Conservation (phyloP, 2,888 invertebrate genomes). For the Nipponacmea schrenckii region DNA sequence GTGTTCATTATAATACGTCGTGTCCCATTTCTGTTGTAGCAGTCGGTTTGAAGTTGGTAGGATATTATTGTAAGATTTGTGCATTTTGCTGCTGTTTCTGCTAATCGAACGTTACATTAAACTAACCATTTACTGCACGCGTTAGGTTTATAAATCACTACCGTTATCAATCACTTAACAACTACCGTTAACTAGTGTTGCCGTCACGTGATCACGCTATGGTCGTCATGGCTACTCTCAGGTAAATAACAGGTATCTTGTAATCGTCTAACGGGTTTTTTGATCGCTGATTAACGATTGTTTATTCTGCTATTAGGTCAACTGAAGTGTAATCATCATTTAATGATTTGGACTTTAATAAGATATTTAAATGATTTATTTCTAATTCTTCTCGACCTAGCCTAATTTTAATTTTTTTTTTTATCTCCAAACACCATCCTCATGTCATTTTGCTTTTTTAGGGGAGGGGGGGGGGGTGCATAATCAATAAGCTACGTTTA, state of each 20-base stretch:
- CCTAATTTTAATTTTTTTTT: too few species aligned
- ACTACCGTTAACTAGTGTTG: slow-evolving; percentile 23
- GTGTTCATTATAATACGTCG: slow-evolving; percentile 66
- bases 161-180: slow-evolving; percentile 14
- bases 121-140: slow-evolving; percentile 13
- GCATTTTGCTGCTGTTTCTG: slow-evolving; percentile 50
- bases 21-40: slow-evolving; percentile 66
- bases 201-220: slow-evolving; percentile 48
- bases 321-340: too few species aligned
- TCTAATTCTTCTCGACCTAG: too few species aligned
- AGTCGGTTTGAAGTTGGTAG: slow-evolving; percentile 65
- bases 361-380: too few species aligned
- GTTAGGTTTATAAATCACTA: slow-evolving; percentile 11
- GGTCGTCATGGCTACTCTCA: slow-evolving; percentile 14
- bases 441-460: too few species aligned
- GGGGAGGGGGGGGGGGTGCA: too few species aligned
- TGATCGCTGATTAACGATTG: too few species aligned
- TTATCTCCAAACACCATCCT: too few species aligned
- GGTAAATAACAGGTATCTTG: not conserved
- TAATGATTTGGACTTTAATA: too few species aligned
- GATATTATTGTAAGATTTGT: slow-evolving; percentile 64
- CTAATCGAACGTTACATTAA: slow-evolving; percentile 19
- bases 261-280: too few species aligned
- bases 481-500: too few species aligned
- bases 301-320: too few species aligned